Conservation (phyloP, 1,140 invertebrate genomes). For the Zaprionus ghesquierei region DNA sequence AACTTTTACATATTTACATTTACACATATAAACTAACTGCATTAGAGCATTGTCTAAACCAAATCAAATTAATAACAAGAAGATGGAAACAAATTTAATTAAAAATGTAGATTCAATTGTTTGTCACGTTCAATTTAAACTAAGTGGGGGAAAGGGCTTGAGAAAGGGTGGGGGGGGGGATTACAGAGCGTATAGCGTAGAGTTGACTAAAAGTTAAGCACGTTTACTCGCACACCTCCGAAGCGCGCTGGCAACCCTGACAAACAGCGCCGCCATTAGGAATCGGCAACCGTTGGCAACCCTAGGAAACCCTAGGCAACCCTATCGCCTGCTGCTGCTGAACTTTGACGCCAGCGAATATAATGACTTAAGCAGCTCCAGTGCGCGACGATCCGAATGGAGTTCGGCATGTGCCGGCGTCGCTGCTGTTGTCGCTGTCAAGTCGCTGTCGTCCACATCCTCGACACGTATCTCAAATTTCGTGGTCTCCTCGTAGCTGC, state of each 20-base stretch:
- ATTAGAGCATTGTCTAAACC: slow-evolving; percentile 63
- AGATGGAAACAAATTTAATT: slow-evolving; percentile 26
- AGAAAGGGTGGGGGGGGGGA: no score
- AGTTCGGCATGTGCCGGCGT: slow-evolving; percentile 36
- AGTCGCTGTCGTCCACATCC: slow-evolving; percentile 63
- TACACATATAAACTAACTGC: slow-evolving; percentile 77
- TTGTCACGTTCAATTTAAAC: slow-evolving; percentile 22
- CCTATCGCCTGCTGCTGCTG: slow-evolving; percentile 80
- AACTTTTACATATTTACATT: slow-evolving; percentile 74
- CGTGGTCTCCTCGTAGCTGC: slow-evolving; percentile 72
- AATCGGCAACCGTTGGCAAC: slow-evolving; percentile 37
- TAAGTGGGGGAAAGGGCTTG: background rate
- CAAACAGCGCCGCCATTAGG: slow-evolving; percentile 28
- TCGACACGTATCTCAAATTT: slow-evolving; percentile 79
- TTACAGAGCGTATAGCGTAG: slow-evolving; percentile 26
- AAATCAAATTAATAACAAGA: slow-evolving; percentile 58
- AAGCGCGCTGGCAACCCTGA: slow-evolving; percentile 38
- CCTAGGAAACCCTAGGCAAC: no score
- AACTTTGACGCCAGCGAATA: slow-evolving; percentile 91
- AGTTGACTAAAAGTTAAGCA: slow-evolving; percentile 78
- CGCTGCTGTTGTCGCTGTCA: slow-evolving; percentile 44
- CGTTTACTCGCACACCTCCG: slow-evolving; percentile 50
- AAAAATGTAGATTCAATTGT: slow-evolving; percentile 8
- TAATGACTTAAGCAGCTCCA: slow-evolving; percentile 91
- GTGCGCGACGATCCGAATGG: slow-evolving; percentile 88